Base-by-base conservation (phyloP, 2,888 invertebrate genomes). In the Rotaria macrura region DNA sequence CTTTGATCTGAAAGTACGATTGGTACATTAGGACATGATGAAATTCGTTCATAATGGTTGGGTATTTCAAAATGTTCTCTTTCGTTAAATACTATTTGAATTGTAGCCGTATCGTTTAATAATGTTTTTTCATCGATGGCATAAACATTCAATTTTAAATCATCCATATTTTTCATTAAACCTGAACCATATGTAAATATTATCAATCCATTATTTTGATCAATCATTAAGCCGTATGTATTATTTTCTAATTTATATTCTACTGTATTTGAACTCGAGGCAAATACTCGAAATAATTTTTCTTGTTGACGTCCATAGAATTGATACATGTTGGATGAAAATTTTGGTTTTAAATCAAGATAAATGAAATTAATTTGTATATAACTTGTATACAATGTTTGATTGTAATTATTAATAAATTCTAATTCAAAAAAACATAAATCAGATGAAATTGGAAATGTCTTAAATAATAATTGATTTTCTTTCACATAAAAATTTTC, bases 381-480 rank as follows among this genome's bases (percentile, higher is more conserved):
- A 34, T 65, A 17, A 65, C 40, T 79, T 43, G 74, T 25, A 34
- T 38, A 25, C 12, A 23, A n/a, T n/a, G n/a, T n/a, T n/a, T n/a
- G 7, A 43, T 25, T 79, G 0, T 25, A 25, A 25, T 79, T 40
- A 43, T 79, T 25, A 0, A 43, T 79, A 23, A 79, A 25, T 10
- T 79, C 40, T 79, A 79, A 43, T 79, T 79, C 74, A 79, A 79
- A 79, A 12, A 43, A 25, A 43, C 74, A 79, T 43, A 79, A 43
- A 79, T 79, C 74, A 17, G 65, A 79, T 43, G 25, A 9, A 2
- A 79, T 43, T 25, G 38, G 74, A 79, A 25, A 38, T 25, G 20
- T 43, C 1, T 34, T 34, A 14, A 65, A 65, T 4, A 65, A 14
- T 29, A 65, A 14, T 65, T 43, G 40, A 79, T 79, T 79, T 23